These are phyloP conservation scores for Syngnathus floridae DNA, from an alignment of 2,113 vertebrate genomes.

Conservation along the genomic window DNA sequence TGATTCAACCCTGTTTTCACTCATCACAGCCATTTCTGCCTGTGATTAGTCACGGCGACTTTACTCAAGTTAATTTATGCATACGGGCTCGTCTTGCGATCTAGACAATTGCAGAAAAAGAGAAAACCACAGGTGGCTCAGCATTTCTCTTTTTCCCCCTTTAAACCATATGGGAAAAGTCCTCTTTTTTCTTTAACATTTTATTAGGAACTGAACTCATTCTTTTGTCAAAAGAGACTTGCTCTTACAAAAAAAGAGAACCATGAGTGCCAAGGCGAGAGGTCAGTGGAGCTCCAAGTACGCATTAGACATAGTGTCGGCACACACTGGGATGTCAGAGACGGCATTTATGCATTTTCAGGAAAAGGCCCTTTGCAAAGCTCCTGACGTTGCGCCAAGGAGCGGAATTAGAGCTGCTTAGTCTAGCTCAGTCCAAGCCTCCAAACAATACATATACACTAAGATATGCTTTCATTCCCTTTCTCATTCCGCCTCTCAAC, in stretches of 20 bases:
- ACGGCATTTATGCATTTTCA: constrained; percentile 61
- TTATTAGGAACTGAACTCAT: constrained; percentile 23
- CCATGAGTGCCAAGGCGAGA: constrained; percentile 29
- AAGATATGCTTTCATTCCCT: constrained; percentile 29
- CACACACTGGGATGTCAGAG: constrained; percentile 40
- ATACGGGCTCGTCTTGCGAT: constrained; percentile 14
- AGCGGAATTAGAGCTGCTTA: constrained; percentile 46
- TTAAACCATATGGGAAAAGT: constrained; percentile 11
- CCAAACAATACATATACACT: constrained; percentile 37
- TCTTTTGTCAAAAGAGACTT: constrained; percentile 41
- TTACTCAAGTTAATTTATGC: constrained; percentile 42
- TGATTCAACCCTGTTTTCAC: constrained; percentile 18
- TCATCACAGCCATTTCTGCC: constrained; percentile 44
- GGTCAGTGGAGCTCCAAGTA: constrained; percentile 43
- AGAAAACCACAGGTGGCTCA: background rate
- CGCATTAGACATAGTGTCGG: constrained; percentile 55
- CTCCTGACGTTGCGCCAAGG: constrained; percentile 56
- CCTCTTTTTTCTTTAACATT: constrained; percentile 24
- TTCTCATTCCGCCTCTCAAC: constrained; percentile 19
- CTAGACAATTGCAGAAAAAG: background rate
- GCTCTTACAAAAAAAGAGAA: constrained; percentile 39
- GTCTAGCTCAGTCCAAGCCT: constrained; percentile 36
- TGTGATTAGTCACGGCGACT: constrained; percentile 36
- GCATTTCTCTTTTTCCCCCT: constrained; percentile 1
- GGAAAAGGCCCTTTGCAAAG: constrained; percentile 52